Percentiles rank a stretch among this genome's conserved stretches.
Conservation (phyloP, 2,113 vertebrate genomes). For the Crotalus horridus region DNA sequence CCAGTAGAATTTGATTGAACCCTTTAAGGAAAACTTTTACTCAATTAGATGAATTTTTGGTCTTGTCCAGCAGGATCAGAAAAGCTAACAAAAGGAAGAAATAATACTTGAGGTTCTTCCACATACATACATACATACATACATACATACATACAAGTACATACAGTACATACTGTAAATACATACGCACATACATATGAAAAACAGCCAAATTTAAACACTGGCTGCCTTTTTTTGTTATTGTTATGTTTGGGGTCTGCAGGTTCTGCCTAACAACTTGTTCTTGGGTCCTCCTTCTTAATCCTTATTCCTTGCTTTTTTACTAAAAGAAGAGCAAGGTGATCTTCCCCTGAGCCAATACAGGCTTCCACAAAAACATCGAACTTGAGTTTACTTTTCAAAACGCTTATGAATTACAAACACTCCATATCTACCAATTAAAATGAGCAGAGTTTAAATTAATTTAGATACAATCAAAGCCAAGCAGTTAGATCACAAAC, state of each 20-base stretch:
- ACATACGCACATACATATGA: not conserved
- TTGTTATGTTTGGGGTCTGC: not conserved
- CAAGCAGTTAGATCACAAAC: not conserved
- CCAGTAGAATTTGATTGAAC: not conserved
- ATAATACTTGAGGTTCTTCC: not conserved
- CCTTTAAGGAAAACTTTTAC: not conserved
- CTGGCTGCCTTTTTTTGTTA: not conserved
- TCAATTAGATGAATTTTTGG: not conserved
- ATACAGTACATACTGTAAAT: too few relatives aligned
- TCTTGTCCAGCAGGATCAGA: not conserved
- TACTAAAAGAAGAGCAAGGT: not conserved
- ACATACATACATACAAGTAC: too few relatives aligned
- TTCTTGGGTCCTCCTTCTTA: not conserved
- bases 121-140: not conserved
- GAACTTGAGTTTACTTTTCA: not conserved
- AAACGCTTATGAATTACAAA: slow-evolving; percentile 6
- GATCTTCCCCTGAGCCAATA: not conserved
- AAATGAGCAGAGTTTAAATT: slow-evolving; percentile 26
- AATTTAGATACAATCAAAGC: slow-evolving; percentile 26
- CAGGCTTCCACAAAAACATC: not conserved
- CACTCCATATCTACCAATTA: not conserved
- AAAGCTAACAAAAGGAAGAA: not conserved
- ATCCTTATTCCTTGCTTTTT: not conserved
- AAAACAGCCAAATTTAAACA: not conserved
- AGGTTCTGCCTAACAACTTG: not conserved